A percentile compares a stretch with the other conserved stretches of the same genome.
These are phyloP conservation scores for Pocillopora damicornis DNA, from an alignment of 64 coral and sea anemone genomes.

Conservation along the genomic window DNA sequence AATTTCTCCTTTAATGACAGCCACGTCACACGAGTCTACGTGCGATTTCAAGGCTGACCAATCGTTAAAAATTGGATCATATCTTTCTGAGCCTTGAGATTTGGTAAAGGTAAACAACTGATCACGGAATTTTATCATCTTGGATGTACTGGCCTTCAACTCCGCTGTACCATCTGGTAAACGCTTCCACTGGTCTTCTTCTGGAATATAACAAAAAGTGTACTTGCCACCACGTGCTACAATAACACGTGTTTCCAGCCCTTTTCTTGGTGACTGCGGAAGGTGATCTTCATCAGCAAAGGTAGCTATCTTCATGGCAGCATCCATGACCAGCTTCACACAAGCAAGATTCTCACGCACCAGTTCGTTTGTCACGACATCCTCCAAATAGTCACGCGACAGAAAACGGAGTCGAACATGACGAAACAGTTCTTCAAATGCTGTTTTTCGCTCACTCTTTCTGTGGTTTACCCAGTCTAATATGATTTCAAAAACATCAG, in stretches of 20 bases:
- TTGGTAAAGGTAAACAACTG: neutral
- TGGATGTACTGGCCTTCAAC: neutral
- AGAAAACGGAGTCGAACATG: neutral
- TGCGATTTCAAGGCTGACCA: neutral
- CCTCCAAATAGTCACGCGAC: neutral
- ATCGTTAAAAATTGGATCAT: neutral
- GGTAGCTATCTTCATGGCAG: neutral
- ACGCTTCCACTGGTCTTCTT: neutral
- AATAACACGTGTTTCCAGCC: neutral
- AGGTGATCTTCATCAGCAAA: neutral
- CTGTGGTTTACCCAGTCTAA: constrained; percentile 32
- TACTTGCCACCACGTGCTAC: neutral
- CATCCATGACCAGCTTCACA: neutral
- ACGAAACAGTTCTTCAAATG: constrained; percentile 8
- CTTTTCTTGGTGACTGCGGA: neutral
- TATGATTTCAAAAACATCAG: constrained; percentile 27
- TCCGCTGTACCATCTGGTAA: neutral
- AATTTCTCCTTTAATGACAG: neutral
- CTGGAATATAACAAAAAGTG: neutral
- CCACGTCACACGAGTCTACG: neutral
- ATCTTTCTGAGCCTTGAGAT: neutral
- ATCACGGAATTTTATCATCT: neutral
- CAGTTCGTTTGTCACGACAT: neutral
- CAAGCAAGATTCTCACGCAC: neutral
- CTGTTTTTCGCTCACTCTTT: constrained; percentile 13